phyloP scores from a whole-genome alignment of 2,113 vertebrate species.

The Zeus faber region DNA sequence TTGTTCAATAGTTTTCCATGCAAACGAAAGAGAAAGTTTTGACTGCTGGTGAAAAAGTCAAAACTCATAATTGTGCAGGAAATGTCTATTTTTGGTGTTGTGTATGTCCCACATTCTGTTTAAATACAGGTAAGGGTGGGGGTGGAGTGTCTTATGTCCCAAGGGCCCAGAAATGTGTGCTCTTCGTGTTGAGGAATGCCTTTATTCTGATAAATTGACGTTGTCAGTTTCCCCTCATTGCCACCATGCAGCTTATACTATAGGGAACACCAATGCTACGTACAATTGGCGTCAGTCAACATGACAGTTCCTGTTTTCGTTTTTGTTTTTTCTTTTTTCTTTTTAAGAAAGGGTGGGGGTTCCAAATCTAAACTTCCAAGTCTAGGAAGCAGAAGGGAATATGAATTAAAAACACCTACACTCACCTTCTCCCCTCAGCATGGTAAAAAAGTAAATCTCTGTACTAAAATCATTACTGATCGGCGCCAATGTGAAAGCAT shows the following conservation, averaged over 20 bases:
- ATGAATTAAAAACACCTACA: slow-evolving; percentile 71
- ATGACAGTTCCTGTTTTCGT: slow-evolving; percentile 64
- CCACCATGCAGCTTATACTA: slow-evolving; percentile 63
- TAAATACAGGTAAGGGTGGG: slow-evolving; percentile 72
- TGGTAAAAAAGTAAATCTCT: too few species aligned
- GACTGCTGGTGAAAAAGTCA: slow-evolving; percentile 40
- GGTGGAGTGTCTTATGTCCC: slow-evolving; percentile 59
- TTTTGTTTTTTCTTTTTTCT: slow-evolving; percentile 59
- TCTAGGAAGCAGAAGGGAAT: too few species aligned
- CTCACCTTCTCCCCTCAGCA: slow-evolving; percentile 9
- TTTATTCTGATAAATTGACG: slow-evolving; percentile 80
- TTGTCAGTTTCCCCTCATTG: slow-evolving; percentile 72
- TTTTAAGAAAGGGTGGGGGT: slow-evolving; percentile 64
- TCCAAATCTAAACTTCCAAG: too few species aligned
- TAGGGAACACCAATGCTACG: slow-evolving; percentile 61
- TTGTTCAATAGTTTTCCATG: background rate
- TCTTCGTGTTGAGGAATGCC: slow-evolving; percentile 64
- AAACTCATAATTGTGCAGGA: slow-evolving; percentile 64
- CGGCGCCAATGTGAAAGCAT: too few species aligned
- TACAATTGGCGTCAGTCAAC: slow-evolving; percentile 67
- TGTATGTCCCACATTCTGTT: slow-evolving; percentile 74
- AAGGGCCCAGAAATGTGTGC: background rate
- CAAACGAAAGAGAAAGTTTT: slow-evolving; percentile 41
- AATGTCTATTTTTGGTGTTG: slow-evolving; percentile 70
- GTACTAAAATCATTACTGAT: too few species aligned